Conservation (phyloP, 2,797 vertebrate genomes). For the Tinamus major region DNA sequence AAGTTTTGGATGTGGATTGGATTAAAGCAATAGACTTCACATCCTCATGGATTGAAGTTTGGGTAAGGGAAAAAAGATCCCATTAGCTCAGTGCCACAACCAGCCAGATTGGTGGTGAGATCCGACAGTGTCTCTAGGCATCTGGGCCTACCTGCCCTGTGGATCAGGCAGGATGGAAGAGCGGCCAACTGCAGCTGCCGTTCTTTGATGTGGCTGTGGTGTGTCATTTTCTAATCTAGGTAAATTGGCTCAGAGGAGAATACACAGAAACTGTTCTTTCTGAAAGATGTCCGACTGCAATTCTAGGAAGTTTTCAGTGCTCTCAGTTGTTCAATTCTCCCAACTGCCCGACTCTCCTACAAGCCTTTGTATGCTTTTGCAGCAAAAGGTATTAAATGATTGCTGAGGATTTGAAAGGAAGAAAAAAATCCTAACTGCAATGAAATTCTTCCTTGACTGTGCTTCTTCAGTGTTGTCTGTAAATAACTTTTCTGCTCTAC, state of each 20-base stretch:
- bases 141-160: fast-evolving
- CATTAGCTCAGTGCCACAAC: background rate
- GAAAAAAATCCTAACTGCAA: background rate
- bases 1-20: background rate
- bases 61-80: background rate
- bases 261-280: background rate
- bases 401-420: background rate
- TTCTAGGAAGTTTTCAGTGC: background rate
- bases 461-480: constrained; percentile 2
- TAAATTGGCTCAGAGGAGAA: background rate
- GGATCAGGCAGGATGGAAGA: background rate
- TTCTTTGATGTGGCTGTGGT: background rate
- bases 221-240: background rate
- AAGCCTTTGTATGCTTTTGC: background rate
- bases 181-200: background rate
- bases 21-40: background rate
- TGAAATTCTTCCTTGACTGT: background rate
- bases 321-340: fast-evolving
- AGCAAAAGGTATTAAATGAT: background rate
- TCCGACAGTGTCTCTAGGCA: background rate
- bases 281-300: background rate
- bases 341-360: background rate
- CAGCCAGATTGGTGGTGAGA: background rate
- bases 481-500: background rate
- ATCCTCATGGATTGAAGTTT: background rate